Conservation (phyloP, 2,888 invertebrate genomes). For the Malacosoma neustria region DNA sequence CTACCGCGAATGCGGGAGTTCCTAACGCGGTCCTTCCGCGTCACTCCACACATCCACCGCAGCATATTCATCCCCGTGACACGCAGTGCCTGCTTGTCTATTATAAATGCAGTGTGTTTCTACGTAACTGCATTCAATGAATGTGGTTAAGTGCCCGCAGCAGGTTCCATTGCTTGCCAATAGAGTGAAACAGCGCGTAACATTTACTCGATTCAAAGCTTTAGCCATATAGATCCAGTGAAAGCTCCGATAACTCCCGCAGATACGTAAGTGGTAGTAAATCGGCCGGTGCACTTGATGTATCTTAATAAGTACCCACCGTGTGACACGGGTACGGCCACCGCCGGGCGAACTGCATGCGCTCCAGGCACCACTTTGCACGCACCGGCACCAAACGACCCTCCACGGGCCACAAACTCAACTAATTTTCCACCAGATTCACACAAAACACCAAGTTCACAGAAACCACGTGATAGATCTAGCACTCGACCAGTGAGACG, state of each 20-base stretch:
- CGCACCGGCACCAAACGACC: slow-evolving; percentile 7
- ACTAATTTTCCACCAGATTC: slow-evolving; percentile 8
- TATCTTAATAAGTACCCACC: neutral
- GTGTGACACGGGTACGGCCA: neutral
- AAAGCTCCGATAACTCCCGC: neutral
- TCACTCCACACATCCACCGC: too few relatives aligned
- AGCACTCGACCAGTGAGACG: slow-evolving; percentile 13
- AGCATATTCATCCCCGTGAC: too few relatives aligned
- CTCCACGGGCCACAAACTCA: slow-evolving; percentile 5
- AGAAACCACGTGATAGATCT: neutral
- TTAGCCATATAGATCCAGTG: neutral
- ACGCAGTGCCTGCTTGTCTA: too few relatives aligned
- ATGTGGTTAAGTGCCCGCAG: neutral
- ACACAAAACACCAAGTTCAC: slow-evolving; percentile 5
- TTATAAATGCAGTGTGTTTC: too few relatives aligned
- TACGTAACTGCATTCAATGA: neutral
- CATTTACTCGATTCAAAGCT: neutral
- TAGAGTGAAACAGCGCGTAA: neutral
- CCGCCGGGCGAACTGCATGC: slow-evolving; percentile 39
- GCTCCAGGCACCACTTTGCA: slow-evolving; percentile 46
- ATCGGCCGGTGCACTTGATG: neutral
- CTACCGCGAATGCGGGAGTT: too few relatives aligned
- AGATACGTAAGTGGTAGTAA: neutral
- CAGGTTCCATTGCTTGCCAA: neutral
- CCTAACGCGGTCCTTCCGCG: too few relatives aligned